Percentiles rank a stretch among this genome's conserved stretches.
phyloP scores from a whole-genome alignment of 1,140 invertebrate genomes.

The Acromyrmex echinatior region DNA sequence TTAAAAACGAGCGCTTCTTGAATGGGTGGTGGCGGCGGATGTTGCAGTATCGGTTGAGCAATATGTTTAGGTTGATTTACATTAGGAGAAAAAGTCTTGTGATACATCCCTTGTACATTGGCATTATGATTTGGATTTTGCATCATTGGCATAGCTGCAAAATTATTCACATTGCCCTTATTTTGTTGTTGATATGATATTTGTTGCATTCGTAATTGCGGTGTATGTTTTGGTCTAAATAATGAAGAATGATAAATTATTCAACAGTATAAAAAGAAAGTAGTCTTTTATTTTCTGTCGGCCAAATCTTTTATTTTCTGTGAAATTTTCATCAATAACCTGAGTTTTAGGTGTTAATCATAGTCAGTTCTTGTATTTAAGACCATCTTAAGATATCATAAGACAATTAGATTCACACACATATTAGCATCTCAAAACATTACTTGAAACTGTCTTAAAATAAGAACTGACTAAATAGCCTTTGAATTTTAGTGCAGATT shows the following conservation, averaged over 20 bases:
- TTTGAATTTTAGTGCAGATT: too few species aligned
- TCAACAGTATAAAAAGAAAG: background rate
- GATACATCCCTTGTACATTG: constrained; percentile 40
- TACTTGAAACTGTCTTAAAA: too few species aligned
- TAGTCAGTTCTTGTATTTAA: too few species aligned
- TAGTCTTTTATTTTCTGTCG: too few species aligned
- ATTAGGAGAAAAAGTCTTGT: constrained; percentile 28
- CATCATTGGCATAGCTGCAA: constrained; percentile 23
- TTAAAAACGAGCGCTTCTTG: constrained; percentile 87
- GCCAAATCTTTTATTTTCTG: too few species aligned
- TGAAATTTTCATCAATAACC: too few species aligned
- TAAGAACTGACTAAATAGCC: too few species aligned
- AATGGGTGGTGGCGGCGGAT: background rate
- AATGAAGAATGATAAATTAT: background rate
- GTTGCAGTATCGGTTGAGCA: constrained; percentile 1
- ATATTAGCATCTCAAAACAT: too few species aligned
- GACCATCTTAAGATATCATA: too few species aligned
- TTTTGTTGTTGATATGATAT: constrained; percentile 48
- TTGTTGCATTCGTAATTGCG: constrained; percentile 39
- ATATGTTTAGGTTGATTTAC: constrained; percentile 53
- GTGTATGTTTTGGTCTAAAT: constrained; percentile 6
- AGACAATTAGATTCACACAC: too few species aligned
- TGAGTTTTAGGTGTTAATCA: too few species aligned
- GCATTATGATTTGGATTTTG: constrained; percentile 38
- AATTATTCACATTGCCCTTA: constrained; percentile 54